These are phyloP conservation scores for Cebus imitator DNA, from an alignment of 2,113 vertebrate genomes.

Conservation along the genomic window DNA sequence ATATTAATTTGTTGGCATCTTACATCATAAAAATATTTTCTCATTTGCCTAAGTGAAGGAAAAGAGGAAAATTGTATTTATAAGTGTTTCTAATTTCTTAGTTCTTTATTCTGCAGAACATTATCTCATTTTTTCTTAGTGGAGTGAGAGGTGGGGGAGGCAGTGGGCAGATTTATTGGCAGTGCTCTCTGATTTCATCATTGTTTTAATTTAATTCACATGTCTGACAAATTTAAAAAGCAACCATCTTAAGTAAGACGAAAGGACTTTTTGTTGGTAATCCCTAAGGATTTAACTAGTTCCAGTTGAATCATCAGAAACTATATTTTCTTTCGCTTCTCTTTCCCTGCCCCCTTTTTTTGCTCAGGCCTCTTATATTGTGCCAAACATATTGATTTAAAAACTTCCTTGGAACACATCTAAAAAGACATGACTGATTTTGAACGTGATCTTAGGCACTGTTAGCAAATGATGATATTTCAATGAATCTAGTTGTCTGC, in stretches of 20 bases:
- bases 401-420: background rate
- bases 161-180: background rate
- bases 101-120: background rate
- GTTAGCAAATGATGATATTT: background rate
- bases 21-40: slow-evolving; percentile 9
- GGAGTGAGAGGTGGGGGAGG: background rate
- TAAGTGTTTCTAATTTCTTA: background rate
- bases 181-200: slow-evolving; percentile 42
- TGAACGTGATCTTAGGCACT: background rate
- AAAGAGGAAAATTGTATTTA: background rate
- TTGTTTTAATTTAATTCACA: slow-evolving; percentile 48
- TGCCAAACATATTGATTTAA: background rate
- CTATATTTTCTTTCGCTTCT: background rate
- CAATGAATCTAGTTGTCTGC: background rate
- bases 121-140: slow-evolving; percentile 16
- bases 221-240: slow-evolving; percentile 32
- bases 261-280: background rate
- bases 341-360: background rate
- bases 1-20: background rate
- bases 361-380: background rate
- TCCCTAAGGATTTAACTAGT: slow-evolving; percentile 7
- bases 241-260: slow-evolving; percentile 12
- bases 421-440: background rate
- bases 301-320: slow-evolving; percentile 8
- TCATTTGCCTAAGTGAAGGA: background rate